A percentile compares a stretch with the other conserved stretches of the same genome.
phyloP scores from a whole-genome alignment of 2,888 invertebrate genomes.

The Actias luna region DNA sequence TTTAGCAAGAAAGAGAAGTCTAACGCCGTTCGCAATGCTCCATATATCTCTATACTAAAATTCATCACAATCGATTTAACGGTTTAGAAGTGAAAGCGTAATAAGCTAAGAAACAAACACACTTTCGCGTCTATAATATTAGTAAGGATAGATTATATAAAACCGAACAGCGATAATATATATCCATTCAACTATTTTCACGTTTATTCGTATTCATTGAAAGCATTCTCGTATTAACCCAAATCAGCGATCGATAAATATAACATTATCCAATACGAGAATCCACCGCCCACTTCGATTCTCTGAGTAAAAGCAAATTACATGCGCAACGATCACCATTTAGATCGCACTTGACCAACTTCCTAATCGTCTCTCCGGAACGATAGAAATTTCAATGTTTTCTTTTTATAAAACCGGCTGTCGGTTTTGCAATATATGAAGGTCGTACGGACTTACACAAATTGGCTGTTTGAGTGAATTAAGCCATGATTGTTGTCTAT shows the following conservation, averaged over 20 bases:
- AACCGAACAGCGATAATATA: not conserved
- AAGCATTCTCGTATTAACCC: slow-evolving; percentile 9
- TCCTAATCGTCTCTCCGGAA: not conserved
- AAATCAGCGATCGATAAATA: not conserved
- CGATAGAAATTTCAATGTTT: not conserved
- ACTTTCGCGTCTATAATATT: no score
- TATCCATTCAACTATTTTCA: not conserved
- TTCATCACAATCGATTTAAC: no score
- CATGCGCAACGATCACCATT: not conserved
- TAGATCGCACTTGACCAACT: slow-evolving; percentile 6
- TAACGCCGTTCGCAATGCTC: no score
- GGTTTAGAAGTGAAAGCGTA: no score
- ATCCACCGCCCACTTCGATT: slow-evolving; percentile 1
- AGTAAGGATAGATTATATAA: not conserved
- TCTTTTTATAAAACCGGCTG: not conserved
- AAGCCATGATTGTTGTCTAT: no score
- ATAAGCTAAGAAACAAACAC: no score
- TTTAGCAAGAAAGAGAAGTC: no score
- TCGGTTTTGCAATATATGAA: no score
- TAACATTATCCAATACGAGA: not conserved
- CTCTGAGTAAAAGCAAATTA: slow-evolving; percentile 3
- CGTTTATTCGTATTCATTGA: not conserved
- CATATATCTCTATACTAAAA: no score
- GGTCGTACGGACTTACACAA: no score
- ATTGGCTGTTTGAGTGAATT: no score